Evolutionary conservation across 2,888 invertebrate genomes (phyloP), one percentile per base, ranked within the genome.

Genomic region (Parelbella ahira): DNA sequence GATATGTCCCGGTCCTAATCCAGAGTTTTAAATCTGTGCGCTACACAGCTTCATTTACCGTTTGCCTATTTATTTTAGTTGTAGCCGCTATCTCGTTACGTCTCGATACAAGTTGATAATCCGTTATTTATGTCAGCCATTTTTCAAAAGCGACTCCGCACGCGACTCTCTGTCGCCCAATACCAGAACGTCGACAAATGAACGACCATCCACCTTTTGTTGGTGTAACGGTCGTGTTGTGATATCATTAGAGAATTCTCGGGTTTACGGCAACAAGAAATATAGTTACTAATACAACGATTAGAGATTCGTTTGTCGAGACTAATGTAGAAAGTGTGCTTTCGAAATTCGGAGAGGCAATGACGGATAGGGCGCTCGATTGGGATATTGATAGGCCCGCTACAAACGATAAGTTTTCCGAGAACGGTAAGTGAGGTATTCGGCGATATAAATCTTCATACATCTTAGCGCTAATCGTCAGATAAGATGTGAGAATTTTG

Each of bases 71-170:
- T 82, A 80, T 79, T 76, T 77, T 62, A 65, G 68, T 73, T 74
- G 76, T 68, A 61, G 63, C 61, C 54, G 58, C 68, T 77, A 82
- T 82, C 80, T 78, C 67, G 72, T 72, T 75, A 76, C 68, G 65
- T 68, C 67, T 65, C 69, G 78, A 77, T 83, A 82, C 74, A 65
- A 68, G 62, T 69, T 70, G 84, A 81, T 86, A 86, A 86, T 84
- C 82, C 68, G 77, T 84, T 82, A 87, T 87, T 84, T 81, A 87
- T 86, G 76, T 68, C 53, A 48, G 56, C 68, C 63, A 81, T 84
- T 80, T 79, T 76, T 84, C 81, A 72, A 69, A 59, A 59, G 55
- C 53, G 50, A 34, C 55, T 58, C 60, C 70, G 77, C 80, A 79
- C 80, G 81, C 80, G 82, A 73, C 78, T 63, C 47, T 37, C 50